Evolutionary conservation across 2,797 vertebrate species (phyloP), one percentile per base, ranked within the genome.

Genomic region (Pempheris klunzingeri): DNA sequence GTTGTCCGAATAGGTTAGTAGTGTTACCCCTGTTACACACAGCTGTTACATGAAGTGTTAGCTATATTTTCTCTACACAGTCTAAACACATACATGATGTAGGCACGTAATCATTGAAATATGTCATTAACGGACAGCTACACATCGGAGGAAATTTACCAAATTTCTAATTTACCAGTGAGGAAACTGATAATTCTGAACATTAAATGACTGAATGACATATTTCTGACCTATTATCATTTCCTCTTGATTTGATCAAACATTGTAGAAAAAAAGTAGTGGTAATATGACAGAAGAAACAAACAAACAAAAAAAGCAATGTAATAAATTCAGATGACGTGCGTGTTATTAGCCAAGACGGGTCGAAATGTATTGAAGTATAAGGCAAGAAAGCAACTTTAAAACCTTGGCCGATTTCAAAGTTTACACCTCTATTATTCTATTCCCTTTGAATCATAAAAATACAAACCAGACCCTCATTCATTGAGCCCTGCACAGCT

Each of bases 401-500:
- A 65, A 54, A 76, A 49, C 4, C 43, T 44, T 47, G n/a, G 49
- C 34, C 66, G 18, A 5, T 62, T 74, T 44, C 30, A 50, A 57
- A 26, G 20, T 58, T 50, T 36, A 26, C 8, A 43, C n/a, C 17
- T 1, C 2, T 57, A 13, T 73, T 69, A n/a, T n/a, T n/a, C n/a
- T 77, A 22, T 62, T 83, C 18, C 30, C 61, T 66, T 66, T 66
- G 68, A 75, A 78, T 61, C 13, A 53, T 28, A 69, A 4, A 28
- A 61, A 46, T 67, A 72, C 39, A 80, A 78, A 72, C 61, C 59
- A 72, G 73, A 72, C 43, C 28, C 18, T 67, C 5, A 74, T 66
- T 74, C 46, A 6, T 32, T n/a, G 44, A 44, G 24, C n/a, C 26
- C 54, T 36, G 50, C 62, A 75, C 32, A 61, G 61, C 36, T 71